Evolutionary conservation across 1,140 invertebrate species (phyloP), one percentile per base, ranked within the genome.

Genomic region (Uloborus diversus): DNA sequence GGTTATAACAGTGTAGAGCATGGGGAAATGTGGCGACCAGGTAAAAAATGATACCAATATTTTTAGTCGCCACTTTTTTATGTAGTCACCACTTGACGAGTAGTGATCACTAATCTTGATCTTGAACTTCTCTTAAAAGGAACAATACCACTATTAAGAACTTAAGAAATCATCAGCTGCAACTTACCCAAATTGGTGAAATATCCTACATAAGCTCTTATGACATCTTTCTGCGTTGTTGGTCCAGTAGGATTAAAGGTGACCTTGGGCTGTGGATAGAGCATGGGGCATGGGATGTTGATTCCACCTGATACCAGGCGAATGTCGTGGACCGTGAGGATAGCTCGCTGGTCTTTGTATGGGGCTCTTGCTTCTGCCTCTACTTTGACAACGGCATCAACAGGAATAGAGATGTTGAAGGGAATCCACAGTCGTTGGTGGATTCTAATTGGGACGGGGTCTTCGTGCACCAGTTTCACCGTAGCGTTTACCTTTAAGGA

Each of bases 241-340:
- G 37, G 62, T 11, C 80, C 70, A 13, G 59, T 82, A 2, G 82
- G 81, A 5, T 65, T 61, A 23, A 82, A 76, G 4, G 28, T n/a
- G 14, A 82, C 53, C 7, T 65, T 56, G 2, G 65, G 51, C 17
- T 75, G 35, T 4, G 49, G 65, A 37, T 80, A 71, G 14, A 66
- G 49, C 64, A 83, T 57, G 17, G 80, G 80, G 25, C 83, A 83
- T 0, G 83, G 81, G 30, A 83, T 83, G 56, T 83, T 83, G 13
- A 47, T 14, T 1, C 83, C 83, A n/a, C 81, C 82, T 0, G 81
- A 71, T 2, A 76, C 59, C 11, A 83, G 65, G 4, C 81, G 47
- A 17, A 83, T 47, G 33, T 79, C 66, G 37, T 83, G 79, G 1
- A 83, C 49, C 11, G 81, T 81, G 27, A 83, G 35, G 7, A 83